Base-by-base conservation (phyloP, 2,888 invertebrate species). In the Drosophila prostipennis region DNA sequence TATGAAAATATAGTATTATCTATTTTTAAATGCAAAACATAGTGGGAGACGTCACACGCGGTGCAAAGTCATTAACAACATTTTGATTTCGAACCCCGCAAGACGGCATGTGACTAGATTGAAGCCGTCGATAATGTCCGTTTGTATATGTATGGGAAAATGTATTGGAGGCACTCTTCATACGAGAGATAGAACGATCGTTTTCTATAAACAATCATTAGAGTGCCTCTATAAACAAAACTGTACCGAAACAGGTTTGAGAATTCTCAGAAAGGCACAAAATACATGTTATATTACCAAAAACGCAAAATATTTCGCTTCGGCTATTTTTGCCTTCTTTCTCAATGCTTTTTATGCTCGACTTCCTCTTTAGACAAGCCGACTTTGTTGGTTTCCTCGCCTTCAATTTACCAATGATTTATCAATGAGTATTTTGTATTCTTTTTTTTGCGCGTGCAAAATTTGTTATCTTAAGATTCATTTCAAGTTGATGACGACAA, bases 391-490 rank as follows among this genome's bases (percentile, higher is more conserved):
- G 42, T 43, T 23, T 23, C 6, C 7, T 39, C n/a, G 29, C 26
- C 43, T 39, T 52, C 40, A 36, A 68, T 48, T 48, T 58, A 52
- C 13, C 45, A 65, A 65, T 68, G 39, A 68, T 79, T 85, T 76
- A 79, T 85, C 79, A 80, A 82, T 82, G 77, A 37, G 40, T n/a
- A 11, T 39, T 37, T 42, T 19, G 10, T 23, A 8, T 60, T 54
- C 48, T 60, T 40, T 46, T 61, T 65, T 52, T 57, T 48, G 79
- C 82, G 69, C 79, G 86, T 85, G 79, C 82, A 79, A 72, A 78
- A 72, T 42, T 56, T 36, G 46, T 64, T 61, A 65, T 65, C 65
- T 37, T 37, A 14, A 34, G n/a, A 45, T n/a, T 8, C 48, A 34
- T 61, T 63, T 63, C 48, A 8, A 11, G 54, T 46, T 34, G 45